Evolutionary conservation across 2,888 invertebrate genomes (phyloP).

Genomic region (Dioctria rufipes): DNA sequence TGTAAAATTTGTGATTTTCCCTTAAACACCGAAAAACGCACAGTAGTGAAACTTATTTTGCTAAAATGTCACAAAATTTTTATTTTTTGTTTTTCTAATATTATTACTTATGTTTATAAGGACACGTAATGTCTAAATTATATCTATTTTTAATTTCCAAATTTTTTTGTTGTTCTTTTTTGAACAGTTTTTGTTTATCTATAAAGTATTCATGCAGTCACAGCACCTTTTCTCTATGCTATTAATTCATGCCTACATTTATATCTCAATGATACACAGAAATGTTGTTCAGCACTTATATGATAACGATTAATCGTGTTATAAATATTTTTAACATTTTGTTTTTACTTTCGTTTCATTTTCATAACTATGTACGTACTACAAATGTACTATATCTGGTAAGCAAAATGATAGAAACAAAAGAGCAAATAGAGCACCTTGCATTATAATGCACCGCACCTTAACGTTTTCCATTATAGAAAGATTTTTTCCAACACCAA

Average conservation of each 20-base stretch:
- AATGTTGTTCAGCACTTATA: not conserved
- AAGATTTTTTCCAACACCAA: not conserved
- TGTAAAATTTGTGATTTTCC: conserved; percentile 27
- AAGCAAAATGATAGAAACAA: not conserved
- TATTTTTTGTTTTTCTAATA: not conserved
- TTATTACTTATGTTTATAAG: conserved; percentile 14
- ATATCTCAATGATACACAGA: not conserved
- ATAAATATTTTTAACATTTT: conserved; percentile 10
- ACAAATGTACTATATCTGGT: not conserved
- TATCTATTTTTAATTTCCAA: not conserved
- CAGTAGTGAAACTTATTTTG: conserved; percentile 30
- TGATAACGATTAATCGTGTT: conserved; percentile 6
- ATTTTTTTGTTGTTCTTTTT: conserved; percentile 1
- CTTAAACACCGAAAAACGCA: conserved; percentile 34
- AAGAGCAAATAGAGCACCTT: conserved; percentile 17
- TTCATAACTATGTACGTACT: not conserved
- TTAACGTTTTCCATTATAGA: conserved; percentile 11
- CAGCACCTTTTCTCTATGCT: not conserved
- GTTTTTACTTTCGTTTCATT: not conserved
- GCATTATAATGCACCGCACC: conserved; percentile 5
- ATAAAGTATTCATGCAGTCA: not conserved
- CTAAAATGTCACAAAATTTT: conserved; percentile 6
- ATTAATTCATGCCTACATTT: no score
- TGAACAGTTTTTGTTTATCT: not conserved
- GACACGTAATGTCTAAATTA: no score